Evolutionary conservation across 2,888 invertebrate genomes (phyloP).

Genomic region (Trissoscelio sp.): DNA sequence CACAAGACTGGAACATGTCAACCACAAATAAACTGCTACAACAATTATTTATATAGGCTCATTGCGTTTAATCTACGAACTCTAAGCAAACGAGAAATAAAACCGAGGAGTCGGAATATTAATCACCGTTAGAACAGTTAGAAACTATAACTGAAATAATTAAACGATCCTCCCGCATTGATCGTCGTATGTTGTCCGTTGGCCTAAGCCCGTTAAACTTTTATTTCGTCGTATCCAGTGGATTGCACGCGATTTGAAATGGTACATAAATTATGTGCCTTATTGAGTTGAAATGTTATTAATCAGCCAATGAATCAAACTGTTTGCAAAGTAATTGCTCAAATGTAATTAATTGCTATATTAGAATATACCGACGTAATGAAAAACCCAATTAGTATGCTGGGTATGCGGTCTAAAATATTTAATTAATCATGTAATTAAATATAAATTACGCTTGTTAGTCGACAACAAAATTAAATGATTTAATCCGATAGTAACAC

Average conservation of each 20-base stretch:
- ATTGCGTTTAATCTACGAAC: neutral
- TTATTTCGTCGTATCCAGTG: neutral
- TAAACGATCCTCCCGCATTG: conserved; percentile 1
- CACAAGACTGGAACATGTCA: neutral
- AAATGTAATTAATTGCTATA: conserved; percentile 37
- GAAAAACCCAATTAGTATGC: conserved; percentile 24
- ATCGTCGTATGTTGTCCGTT: neutral
- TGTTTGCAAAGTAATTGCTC: conserved; percentile 36
- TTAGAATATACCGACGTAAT: conserved; percentile 15
- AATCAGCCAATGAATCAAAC: conserved; percentile 41
- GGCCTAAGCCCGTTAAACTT: neutral
- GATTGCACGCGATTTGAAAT: conserved; percentile 2
- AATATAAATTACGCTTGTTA: conserved; percentile 30
- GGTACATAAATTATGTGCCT: conserved; percentile 28
- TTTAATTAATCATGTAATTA: conserved; percentile 36
- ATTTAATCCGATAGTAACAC: conserved; percentile 8
- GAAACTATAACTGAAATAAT: neutral
- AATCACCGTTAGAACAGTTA: conserved; percentile 1
- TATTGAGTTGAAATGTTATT: conserved; percentile 44
- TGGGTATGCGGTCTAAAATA: neutral
- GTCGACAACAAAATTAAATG: conserved; percentile 41
- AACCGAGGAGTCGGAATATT: neutral
- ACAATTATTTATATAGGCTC: conserved; percentile 9
- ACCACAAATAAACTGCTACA: conserved; percentile 2
- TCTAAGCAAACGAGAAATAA: neutral